Percentiles rank a stretch among this genome's conserved stretches.
These are phyloP conservation scores for Drosophila koepferae DNA, from an alignment of 2,888 invertebrate species.

Conservation along the genomic window DNA sequence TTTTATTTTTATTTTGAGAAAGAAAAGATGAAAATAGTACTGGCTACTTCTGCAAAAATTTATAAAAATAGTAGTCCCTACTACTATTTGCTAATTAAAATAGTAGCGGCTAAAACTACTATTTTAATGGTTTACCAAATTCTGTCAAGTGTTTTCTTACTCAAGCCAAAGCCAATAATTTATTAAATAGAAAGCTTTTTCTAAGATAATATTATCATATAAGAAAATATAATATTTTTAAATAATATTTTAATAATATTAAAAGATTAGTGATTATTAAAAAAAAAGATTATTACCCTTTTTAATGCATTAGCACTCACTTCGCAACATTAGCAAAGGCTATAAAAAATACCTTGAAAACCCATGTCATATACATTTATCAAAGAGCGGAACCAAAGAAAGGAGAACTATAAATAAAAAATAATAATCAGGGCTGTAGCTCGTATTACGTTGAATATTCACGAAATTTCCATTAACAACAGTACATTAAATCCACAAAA, in stretches of 20 bases:
- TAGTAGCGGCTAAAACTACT: no score
- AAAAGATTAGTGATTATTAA: neutral
- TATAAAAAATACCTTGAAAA: constrained; percentile 16
- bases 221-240: no score
- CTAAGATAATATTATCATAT: no score
- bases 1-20: no score
- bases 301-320: neutral
- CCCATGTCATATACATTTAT: constrained; percentile 18
- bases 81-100: no score
- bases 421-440: constrained; percentile 12
- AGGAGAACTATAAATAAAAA: constrained; percentile 22
- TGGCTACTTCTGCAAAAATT: neutral
- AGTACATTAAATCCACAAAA: constrained; percentile 57
- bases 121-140: no score
- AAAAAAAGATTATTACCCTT: no score
- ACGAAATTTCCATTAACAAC: constrained; percentile 63
- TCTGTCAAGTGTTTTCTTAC: no score
- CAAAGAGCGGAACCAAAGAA: constrained; percentile 15
- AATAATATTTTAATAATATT: neutral
- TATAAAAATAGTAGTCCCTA: no score
- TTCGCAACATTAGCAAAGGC: neutral
- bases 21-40: no score
- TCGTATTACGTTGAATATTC: constrained; percentile 47
- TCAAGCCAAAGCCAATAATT: no score
- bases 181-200: no score